A percentile compares a stretch with the other conserved stretches of the same genome.
These are phyloP conservation scores for Synodontis membranacea DNA, from an alignment of 2,113 vertebrate species.

Conservation along the genomic window DNA sequence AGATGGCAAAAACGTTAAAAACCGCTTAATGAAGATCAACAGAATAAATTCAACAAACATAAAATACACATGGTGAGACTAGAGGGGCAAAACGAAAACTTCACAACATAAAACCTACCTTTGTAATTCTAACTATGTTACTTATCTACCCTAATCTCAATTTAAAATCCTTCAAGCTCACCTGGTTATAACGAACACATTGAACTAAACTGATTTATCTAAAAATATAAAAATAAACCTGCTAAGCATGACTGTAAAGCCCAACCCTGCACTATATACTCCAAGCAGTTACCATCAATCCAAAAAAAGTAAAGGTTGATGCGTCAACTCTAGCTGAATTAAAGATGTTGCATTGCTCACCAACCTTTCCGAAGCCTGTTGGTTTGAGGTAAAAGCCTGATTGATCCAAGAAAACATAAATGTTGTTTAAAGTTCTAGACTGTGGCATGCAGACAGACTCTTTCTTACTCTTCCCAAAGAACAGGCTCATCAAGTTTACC, in stretches of 20 bases:
- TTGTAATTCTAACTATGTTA: constrained; percentile 34
- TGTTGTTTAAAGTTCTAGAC: constrained; percentile 67
- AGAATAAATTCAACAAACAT: constrained; percentile 67
- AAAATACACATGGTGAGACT: constrained; percentile 75
- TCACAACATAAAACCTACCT: constrained; percentile 89
- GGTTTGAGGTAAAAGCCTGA: constrained; percentile 86
- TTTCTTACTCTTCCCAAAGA: constrained; percentile 18
- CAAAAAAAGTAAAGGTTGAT: constrained; percentile 84
- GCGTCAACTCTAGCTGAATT: constrained; percentile 67
- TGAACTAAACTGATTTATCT: not conserved
- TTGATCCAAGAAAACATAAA: constrained; percentile 75
- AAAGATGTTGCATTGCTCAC: constrained; percentile 73
- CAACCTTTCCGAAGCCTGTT: constrained; percentile 85
- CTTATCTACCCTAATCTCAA: not conserved
- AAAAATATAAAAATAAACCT: not conserved
- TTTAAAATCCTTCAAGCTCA: not conserved
- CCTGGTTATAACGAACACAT: not conserved
- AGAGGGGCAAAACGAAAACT: constrained; percentile 74
- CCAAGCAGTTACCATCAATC: constrained; percentile 84
- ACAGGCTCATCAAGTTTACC: constrained; percentile 50
- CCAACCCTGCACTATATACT: constrained; percentile 55
- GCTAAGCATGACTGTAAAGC: constrained; percentile 41
- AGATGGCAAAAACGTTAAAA: constrained; percentile 65
- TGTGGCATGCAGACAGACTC: constrained; percentile 67
- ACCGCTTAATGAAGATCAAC: constrained; percentile 74